Evolutionary conservation across 2,888 invertebrate genomes (phyloP).

Genomic region (Palloptera scutellata): DNA sequence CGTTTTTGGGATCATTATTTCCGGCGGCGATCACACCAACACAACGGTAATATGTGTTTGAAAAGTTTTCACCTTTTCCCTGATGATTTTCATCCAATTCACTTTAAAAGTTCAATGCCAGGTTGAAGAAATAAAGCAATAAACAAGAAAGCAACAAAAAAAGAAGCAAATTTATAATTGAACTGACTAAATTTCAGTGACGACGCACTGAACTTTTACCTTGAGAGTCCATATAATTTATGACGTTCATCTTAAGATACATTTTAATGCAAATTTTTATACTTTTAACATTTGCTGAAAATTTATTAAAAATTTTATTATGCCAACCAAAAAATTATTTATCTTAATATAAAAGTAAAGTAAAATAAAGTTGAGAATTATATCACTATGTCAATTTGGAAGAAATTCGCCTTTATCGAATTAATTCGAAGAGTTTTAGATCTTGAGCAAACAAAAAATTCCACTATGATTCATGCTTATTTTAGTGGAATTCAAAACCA

Average conservation of each 20-base stretch:
- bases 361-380: too few species aligned
- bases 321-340: too few species aligned
- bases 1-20: constrained; percentile 14
- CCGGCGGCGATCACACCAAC: not conserved
- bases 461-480: too few species aligned
- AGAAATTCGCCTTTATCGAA: too few species aligned
- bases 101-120: constrained; percentile 2
- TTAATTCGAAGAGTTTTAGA: too few species aligned
- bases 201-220: constrained; percentile 13
- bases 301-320: not conserved
- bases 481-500: too few species aligned
- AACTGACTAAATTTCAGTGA: too few species aligned
- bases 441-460: too few species aligned
- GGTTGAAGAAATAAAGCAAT: not conserved
- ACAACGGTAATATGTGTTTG: not conserved
- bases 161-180: too few species aligned
- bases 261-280: not conserved
- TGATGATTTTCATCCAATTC: too few species aligned
- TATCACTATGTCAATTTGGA: too few species aligned
- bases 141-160: not conserved
- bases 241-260: not conserved
- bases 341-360: too few species aligned
- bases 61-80: not conserved
- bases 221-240: constrained; percentile 5
- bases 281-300: constrained; percentile 1